phyloP scores from a whole-genome alignment of 2,888 invertebrate genomes.

The Cylindroiulus punctatus region DNA sequence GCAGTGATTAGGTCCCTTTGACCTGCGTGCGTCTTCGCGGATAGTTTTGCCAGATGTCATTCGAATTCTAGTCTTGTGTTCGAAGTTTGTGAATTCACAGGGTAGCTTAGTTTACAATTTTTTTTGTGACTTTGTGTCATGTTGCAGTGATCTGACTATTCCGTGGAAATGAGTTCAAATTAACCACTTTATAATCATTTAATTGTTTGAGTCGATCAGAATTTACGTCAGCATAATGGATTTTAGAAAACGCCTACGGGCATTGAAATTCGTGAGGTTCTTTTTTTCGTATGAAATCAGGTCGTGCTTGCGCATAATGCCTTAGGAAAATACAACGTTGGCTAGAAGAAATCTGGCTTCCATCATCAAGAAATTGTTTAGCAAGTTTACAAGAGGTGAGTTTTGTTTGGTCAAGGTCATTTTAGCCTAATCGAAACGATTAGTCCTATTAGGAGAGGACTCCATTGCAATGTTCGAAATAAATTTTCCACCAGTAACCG shows the following conservation, averaged over 20 bases:
- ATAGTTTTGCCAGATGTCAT: background rate
- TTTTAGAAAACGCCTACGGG: background rate
- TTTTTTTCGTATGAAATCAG: background rate
- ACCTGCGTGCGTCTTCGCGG: background rate
- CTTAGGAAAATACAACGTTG: too few relatives aligned
- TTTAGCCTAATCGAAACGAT: background rate
- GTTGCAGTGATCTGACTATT: too few relatives aligned
- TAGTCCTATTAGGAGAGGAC: background rate
- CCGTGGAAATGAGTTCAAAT: too few relatives aligned
- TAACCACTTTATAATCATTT: too few relatives aligned
- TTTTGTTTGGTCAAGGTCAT: background rate
- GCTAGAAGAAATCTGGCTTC: background rate
- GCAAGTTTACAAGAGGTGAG: constrained; percentile 1
- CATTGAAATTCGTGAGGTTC: constrained; percentile 4
- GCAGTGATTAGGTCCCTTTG: background rate
- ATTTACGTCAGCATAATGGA: too few relatives aligned
- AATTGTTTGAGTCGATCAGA: too few relatives aligned
- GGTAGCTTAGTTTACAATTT: too few relatives aligned
- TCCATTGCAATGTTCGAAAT: background rate
- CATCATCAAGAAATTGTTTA: background rate
- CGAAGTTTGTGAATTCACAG: too few relatives aligned
- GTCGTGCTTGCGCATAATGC: background rate
- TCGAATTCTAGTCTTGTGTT: background rate
- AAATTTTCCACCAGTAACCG: background rate
- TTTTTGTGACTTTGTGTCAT: too few relatives aligned